These are phyloP conservation scores for Pelodytes ibericus DNA, from an alignment of 2,797 vertebrate species.

Conservation along the genomic window DNA sequence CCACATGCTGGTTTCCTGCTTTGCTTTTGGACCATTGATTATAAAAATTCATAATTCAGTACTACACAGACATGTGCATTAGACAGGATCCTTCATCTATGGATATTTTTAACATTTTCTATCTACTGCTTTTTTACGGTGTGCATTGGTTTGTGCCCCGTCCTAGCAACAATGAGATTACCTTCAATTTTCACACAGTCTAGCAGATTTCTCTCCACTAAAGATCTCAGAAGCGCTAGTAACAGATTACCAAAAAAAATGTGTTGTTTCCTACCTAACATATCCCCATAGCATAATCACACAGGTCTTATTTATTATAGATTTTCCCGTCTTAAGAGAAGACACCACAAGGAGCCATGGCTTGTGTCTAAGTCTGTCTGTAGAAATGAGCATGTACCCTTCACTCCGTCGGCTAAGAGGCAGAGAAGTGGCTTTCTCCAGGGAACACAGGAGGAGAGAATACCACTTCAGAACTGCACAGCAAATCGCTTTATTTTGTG, in stretches of 20 bases:
- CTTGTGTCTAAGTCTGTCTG: slow-evolving; percentile 21
- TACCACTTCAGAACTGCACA: slow-evolving; percentile 29
- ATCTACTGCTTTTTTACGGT: too few relatives aligned
- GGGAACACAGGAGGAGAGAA: slow-evolving; percentile 19
- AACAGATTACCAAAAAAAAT: neutral
- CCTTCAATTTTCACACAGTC: neutral
- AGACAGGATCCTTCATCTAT: too few relatives aligned
- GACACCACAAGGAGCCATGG: slow-evolving; percentile 40
- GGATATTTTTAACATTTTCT: too few relatives aligned
- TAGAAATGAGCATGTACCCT: slow-evolving; percentile 30
- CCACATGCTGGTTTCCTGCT: too few relatives aligned
- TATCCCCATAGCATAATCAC: slow-evolving; percentile 7
- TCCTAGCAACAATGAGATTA: neutral
- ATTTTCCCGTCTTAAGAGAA: slow-evolving; percentile 37
- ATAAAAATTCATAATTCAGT: too few relatives aligned
- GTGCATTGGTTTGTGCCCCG: too few relatives aligned
- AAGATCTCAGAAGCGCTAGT: neutral
- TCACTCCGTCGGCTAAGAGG: slow-evolving; percentile 36
- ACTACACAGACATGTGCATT: too few relatives aligned
- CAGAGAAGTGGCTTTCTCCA: slow-evolving; percentile 36
- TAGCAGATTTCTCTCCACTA: neutral
- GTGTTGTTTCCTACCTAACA: neutral
- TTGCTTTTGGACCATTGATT: too few relatives aligned
- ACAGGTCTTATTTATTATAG: slow-evolving; percentile 17
- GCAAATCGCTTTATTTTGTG: slow-evolving; percentile 35